Conservation (phyloP, 1,140 invertebrate genomes). For the Globodera ellingtonae region DNA sequence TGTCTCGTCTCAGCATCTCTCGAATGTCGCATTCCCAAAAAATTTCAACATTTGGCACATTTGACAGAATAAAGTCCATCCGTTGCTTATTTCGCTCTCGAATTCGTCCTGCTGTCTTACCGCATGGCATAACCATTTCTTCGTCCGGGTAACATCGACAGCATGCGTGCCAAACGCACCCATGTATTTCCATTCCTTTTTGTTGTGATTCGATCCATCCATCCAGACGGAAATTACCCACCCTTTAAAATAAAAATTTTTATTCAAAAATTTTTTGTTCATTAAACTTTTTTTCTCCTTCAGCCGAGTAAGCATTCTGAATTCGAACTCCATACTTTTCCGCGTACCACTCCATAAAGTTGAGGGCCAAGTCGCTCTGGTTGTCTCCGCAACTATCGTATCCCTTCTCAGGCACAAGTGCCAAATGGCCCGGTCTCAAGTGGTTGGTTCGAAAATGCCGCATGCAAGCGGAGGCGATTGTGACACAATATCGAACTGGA, state of each 20-base stretch:
- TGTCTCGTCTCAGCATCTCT: not conserved
- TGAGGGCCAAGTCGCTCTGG: not conserved
- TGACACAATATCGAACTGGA: not conserved
- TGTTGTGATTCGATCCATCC: not conserved
- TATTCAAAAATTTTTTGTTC: not conserved
- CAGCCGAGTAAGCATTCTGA: not conserved
- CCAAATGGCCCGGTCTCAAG: not conserved
- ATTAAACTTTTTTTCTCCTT: not conserved
- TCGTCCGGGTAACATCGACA: slow-evolving; percentile 1
- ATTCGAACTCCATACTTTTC: slow-evolving; percentile 3
- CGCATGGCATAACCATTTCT: not conserved
- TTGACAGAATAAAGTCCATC: slow-evolving; percentile 6
- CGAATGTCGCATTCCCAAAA: slow-evolving; percentile 13
- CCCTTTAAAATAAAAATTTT: not conserved
- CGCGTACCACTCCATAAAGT: slow-evolving; percentile 3
- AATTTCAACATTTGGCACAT: not conserved
- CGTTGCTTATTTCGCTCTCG: not conserved
- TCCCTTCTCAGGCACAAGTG: not conserved
- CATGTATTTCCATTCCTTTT: not conserved
- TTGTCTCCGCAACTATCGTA: slow-evolving; percentile 8
- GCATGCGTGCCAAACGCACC: slow-evolving; percentile 16
- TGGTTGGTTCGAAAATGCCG: not conserved
- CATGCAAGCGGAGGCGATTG: not conserved
- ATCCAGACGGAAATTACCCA: slow-evolving; percentile 6
- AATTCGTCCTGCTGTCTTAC: slow-evolving; percentile 11